Evolutionary conservation across 2,797 vertebrate genomes (phyloP), one percentile per base, ranked within the genome.

Genomic region (Gila robusta): DNA sequence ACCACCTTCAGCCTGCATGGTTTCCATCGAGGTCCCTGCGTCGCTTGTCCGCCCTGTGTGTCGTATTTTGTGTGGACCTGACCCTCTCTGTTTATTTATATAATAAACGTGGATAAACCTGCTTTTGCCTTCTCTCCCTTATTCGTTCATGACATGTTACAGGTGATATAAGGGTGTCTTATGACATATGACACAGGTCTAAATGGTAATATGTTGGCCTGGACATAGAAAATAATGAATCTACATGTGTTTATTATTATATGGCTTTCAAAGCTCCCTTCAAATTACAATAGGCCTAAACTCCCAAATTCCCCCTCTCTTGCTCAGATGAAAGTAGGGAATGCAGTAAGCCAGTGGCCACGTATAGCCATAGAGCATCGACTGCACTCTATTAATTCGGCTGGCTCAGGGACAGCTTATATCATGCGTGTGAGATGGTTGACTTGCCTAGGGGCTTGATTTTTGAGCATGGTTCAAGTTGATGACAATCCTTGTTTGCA

Each of bases 391-490:
- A 71, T 92, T 26, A 79, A 70, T 85, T 56, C 59, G 44, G 11
- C 37, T 93, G 86, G 91, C 92, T 88, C 88, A 91, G 90, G 92
- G 93, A 94, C 94, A 94, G 94, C 94, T 93, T 88, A 92, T 93
- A 94, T 95, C 92, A 92, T 92, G 89, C 89, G 90, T 80, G 92
- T 91, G 16, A 5, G 81, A 93, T 93, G 88, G 89, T 91, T 89
- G 94, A 92, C 94, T 91, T 93, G 93, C 94, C 94, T 86, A 86
- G 92, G 92, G 93, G 92, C 93, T 92, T 92, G 91, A 94, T 95
- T 96, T 94, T 94, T 95, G 94, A 90, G 91, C 93, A 94, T 94
- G 92, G 93, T 93, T 94, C 93, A 91, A 91, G 92, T 92, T 95
- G 95, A 95, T 94, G 92, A 93, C 90, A 86, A 92, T 84, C 92